Conservation (phyloP, 2,113 vertebrate species). For the Pipra filicauda region DNA sequence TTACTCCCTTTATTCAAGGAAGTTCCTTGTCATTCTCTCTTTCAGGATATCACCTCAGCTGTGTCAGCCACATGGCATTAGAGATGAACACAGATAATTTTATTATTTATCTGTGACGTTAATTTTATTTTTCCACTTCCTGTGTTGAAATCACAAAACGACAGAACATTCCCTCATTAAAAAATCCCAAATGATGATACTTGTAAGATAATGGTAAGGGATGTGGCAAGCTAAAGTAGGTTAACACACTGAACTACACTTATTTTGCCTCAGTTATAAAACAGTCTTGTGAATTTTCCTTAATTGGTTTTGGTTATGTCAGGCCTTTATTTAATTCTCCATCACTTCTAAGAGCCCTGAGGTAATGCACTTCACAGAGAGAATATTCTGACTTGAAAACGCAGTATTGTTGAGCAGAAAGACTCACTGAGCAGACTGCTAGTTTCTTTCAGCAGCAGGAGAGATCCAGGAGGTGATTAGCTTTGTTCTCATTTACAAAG, state of each 20-base stretch:
- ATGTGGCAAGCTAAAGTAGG: slow-evolving; percentile 16
- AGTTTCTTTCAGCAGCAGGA: slow-evolving; percentile 58
- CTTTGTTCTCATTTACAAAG: slow-evolving; percentile 68
- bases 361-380: slow-evolving; percentile 29
- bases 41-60: neutral
- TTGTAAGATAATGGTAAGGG: neutral
- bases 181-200: neutral
- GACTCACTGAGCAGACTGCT: slow-evolving; percentile 22
- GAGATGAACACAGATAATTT: neutral
- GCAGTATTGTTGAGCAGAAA: slow-evolving; percentile 42
- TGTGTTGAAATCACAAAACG: neutral
- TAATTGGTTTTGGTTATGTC: slow-evolving; percentile 52
- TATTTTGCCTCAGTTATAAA: slow-evolving; percentile 35
- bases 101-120: neutral
- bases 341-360: slow-evolving; percentile 28
- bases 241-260: neutral
- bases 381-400: slow-evolving; percentile 44
- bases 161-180: neutral
- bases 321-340: slow-evolving; percentile 47
- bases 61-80: neutral
- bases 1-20: neutral
- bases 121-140: slow-evolving; percentile 3
- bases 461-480: slow-evolving; percentile 66
- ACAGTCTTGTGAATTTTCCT: slow-evolving; percentile 15
- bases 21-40: neutral